Evolutionary conservation across 2,888 invertebrate genomes (phyloP).

Genomic region (Autographa pulchrina): DNA sequence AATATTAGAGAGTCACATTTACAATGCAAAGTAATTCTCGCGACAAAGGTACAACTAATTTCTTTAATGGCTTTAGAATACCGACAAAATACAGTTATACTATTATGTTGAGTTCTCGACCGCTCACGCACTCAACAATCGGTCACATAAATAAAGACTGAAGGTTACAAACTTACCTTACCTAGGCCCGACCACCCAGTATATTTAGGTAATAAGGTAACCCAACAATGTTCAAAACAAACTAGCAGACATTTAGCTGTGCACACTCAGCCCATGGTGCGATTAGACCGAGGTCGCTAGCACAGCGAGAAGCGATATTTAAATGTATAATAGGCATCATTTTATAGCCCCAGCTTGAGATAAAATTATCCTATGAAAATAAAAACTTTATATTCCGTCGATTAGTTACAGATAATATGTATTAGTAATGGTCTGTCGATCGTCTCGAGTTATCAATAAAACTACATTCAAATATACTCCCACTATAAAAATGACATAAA

Average conservation of each 20-base stretch:
- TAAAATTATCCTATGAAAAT: not conserved
- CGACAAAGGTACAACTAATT: slow-evolving; percentile 14
- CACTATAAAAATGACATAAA: slow-evolving; percentile 1
- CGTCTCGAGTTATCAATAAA: slow-evolving; percentile 1
- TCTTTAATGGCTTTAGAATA: slow-evolving; percentile 2
- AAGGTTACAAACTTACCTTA: slow-evolving; percentile 10
- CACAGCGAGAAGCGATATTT: slow-evolving; percentile 16
- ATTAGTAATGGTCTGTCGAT: slow-evolving; percentile 4
- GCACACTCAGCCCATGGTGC: slow-evolving; percentile 15
- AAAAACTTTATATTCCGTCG: slow-evolving; percentile 4
- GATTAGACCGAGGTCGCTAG: slow-evolving; percentile 3
- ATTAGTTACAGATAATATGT: slow-evolving; percentile 4
- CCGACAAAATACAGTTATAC: slow-evolving; percentile 7
- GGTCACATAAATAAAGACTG: slow-evolving; percentile 14
- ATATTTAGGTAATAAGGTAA: slow-evolving; percentile 20
- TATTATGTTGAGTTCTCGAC: slow-evolving; percentile 16
- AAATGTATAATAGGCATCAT: not conserved
- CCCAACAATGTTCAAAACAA: slow-evolving; percentile 33
- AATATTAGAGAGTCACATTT: not conserved
- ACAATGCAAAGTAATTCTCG: not conserved
- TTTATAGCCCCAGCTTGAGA: slow-evolving; percentile 4
- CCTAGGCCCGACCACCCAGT: slow-evolving; percentile 37
- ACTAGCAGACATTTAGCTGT: slow-evolving; percentile 29
- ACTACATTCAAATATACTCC: slow-evolving; percentile 2
- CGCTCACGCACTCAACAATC: slow-evolving; percentile 12